Conservation (phyloP, 2,888 invertebrate genomes). For the Tinea pellionella region DNA sequence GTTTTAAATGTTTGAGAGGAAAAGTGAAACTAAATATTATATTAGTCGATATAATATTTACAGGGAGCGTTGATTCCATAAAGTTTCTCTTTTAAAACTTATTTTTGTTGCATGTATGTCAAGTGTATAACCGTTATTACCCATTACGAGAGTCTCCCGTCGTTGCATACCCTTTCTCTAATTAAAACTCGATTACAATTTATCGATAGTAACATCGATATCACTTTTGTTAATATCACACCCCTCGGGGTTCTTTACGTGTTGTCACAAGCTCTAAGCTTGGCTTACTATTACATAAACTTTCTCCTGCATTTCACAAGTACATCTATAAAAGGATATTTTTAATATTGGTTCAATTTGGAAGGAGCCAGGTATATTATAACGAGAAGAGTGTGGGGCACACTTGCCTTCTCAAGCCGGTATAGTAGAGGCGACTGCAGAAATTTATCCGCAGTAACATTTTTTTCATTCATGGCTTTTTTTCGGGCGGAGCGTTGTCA, state of each 20-base stretch:
- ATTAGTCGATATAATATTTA: background rate
- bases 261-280: background rate
- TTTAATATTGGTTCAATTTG: no score
- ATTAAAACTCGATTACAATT: conserved; percentile 15
- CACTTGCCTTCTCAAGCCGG: no score
- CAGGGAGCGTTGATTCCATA: conserved; percentile 11
- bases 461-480: no score
- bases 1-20: background rate
- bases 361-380: no score
- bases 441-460: no score
- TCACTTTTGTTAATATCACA: background rate
- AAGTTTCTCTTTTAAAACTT: conserved; percentile 17
- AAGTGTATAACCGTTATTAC: conserved; percentile 12
- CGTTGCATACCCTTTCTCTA: conserved; percentile 14
- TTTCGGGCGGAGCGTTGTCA: no score
- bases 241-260: background rate
- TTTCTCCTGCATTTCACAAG: no score
- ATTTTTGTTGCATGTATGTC: conserved; percentile 15
- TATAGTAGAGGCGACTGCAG: no score
- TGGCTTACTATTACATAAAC: no score
- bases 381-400: no score
- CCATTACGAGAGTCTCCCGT: conserved; percentile 9
- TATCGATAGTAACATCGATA: background rate
- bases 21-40: background rate
- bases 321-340: no score